phyloP scores from a whole-genome alignment of 2,113 vertebrate species.

The Oxyura jamaicensis region DNA sequence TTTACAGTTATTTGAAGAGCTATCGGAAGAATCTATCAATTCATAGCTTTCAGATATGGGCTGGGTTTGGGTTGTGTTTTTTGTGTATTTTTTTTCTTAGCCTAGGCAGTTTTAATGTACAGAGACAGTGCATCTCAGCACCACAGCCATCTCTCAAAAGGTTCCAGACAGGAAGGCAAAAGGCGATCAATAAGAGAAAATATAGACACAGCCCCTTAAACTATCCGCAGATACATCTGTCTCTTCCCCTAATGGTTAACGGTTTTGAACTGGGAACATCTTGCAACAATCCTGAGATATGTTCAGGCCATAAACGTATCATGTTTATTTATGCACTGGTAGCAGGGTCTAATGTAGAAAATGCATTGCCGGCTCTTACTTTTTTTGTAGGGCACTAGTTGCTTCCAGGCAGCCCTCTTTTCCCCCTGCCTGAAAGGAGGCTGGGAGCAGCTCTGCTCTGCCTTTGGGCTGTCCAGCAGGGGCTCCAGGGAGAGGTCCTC shows the following conservation, averaged over 20 bases:
- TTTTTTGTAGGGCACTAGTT: neutral
- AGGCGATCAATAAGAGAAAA: conserved; percentile 28
- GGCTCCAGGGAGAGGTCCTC: neutral
- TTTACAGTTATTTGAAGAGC: conserved; percentile 32
- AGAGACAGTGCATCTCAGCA: neutral
- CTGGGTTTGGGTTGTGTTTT: neutral
- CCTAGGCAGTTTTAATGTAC: neutral
- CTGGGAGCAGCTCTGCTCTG: neutral
- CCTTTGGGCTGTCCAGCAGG: neutral
- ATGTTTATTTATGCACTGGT: neutral
- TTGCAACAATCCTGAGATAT: neutral
- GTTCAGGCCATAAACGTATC: neutral
- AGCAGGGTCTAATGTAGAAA: neutral
- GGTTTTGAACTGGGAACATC: conserved; percentile 19
- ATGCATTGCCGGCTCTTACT: neutral
- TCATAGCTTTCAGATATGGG: neutral
- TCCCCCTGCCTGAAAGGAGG: neutral
- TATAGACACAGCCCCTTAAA: conserved; percentile 18
- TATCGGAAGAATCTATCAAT: conserved; percentile 5
- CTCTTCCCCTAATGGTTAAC: conserved; percentile 24
- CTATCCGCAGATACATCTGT: neutral
- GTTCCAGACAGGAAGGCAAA: conserved; percentile 24
- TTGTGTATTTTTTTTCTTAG: neutral
- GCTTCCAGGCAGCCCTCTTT: neutral
- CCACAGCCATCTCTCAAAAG: conserved; percentile 6